Evolutionary conservation across 2,888 invertebrate genomes (phyloP).

Genomic region (Synanthedon tipuliformis): DNA sequence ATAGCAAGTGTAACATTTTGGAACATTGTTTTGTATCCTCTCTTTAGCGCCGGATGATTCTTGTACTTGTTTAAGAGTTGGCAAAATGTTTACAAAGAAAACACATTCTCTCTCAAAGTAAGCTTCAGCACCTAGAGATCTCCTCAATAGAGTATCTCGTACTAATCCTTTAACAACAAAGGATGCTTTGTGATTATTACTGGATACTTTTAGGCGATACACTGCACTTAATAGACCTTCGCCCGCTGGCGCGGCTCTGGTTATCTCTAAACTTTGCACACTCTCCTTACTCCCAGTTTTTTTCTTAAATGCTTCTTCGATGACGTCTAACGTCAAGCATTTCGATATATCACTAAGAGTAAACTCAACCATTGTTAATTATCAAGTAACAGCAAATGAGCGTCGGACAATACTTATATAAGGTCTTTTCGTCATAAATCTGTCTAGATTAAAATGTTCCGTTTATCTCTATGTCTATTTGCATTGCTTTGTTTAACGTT

Average conservation of each 20-base stretch:
- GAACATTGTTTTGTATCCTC: constrained; percentile 22
- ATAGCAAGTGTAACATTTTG: constrained; percentile 25
- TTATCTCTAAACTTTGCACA: constrained; percentile 19
- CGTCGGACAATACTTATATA: too few relatives aligned
- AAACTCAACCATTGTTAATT: constrained; percentile 20
- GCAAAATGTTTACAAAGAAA: constrained; percentile 29
- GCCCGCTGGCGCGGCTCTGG: constrained; percentile 28
- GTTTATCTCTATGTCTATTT: too few relatives aligned
- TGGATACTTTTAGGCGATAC: constrained; percentile 25
- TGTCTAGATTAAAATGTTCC: too few relatives aligned
- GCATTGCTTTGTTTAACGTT: too few relatives aligned
- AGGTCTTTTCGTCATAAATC: too few relatives aligned
- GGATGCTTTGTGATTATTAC: constrained; percentile 14
- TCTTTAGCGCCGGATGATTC: constrained; percentile 24
- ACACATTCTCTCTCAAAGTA: constrained; percentile 28
- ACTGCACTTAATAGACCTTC: constrained; percentile 36
- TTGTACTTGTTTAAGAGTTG: constrained; percentile 23
- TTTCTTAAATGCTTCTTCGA: constrained; percentile 25
- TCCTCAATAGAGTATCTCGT: constrained; percentile 19
- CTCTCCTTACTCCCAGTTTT: constrained; percentile 26
- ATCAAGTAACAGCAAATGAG: constrained; percentile 3
- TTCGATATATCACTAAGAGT: constrained; percentile 27
- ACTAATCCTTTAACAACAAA: constrained; percentile 33
- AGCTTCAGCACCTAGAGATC: constrained; percentile 17
- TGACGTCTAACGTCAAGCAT: constrained; percentile 22